Conservation (phyloP, 1,140 invertebrate species). For the Tenebrio molitor region DNA sequence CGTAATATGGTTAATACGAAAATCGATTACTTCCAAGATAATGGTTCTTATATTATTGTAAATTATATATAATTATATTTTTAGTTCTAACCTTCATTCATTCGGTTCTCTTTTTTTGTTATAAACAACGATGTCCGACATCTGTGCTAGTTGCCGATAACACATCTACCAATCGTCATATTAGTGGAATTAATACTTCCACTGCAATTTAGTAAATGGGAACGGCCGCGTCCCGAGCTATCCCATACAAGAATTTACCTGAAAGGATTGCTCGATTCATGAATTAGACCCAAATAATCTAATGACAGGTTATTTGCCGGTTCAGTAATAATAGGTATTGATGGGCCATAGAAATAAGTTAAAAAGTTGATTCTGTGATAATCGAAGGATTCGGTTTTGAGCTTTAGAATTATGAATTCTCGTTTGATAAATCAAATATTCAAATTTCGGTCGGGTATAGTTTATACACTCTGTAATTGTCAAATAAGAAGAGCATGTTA, state of each 20-base stretch:
- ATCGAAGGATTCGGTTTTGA: constrained; percentile 11
- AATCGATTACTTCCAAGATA: constrained; percentile 42
- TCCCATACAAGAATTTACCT: neutral
- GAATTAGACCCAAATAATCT: constrained; percentile 24
- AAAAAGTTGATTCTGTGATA: constrained; percentile 26
- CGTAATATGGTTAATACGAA: constrained; percentile 28
- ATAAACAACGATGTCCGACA: constrained; percentile 47
- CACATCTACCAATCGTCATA: constrained; percentile 51
- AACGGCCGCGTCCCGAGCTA: constrained; percentile 5
- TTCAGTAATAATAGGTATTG: constrained; percentile 49
- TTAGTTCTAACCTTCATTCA: constrained; percentile 37
- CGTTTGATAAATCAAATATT: constrained; percentile 32
- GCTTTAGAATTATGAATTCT: neutral
- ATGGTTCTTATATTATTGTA: constrained; percentile 40
- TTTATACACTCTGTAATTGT: neutral
- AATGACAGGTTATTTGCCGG: constrained; percentile 50
- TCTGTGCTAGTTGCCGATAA: constrained; percentile 48
- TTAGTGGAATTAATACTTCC: constrained; percentile 48
- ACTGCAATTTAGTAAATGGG: constrained; percentile 42
- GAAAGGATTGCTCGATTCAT: constrained; percentile 19
- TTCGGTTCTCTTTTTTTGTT: constrained; percentile 43
- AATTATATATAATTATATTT: constrained; percentile 52
- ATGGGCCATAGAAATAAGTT: constrained; percentile 47
- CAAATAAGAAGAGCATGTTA: too few species aligned
- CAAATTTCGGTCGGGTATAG: constrained; percentile 7